Evolutionary conservation across 2,113 vertebrate genomes (phyloP).

Genomic region (Taxidea taxus): DNA sequence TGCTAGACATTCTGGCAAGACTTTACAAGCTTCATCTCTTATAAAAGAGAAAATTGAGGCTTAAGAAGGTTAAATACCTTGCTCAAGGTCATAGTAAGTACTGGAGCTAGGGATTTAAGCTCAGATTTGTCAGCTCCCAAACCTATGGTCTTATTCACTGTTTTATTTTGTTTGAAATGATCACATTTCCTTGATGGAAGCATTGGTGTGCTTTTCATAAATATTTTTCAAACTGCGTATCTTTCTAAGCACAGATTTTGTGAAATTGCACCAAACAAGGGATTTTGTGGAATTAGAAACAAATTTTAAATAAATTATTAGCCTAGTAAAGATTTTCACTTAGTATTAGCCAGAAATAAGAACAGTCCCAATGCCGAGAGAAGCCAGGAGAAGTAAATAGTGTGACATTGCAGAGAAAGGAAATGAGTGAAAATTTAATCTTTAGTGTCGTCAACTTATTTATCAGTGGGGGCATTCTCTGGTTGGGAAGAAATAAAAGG

Average conservation of each 20-base stretch:
- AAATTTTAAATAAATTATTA: neutral
- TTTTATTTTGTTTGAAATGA: neutral
- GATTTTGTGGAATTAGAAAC: conserved; percentile 20
- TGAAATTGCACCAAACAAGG: neutral
- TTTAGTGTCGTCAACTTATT: neutral
- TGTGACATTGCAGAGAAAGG: neutral
- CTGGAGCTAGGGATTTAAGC: neutral
- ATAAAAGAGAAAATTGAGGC: conserved; percentile 13
- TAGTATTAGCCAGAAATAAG: neutral
- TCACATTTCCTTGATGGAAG: neutral
- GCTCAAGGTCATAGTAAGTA: neutral
- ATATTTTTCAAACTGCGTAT: neutral
- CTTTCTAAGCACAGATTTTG: neutral
- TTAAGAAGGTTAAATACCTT: neutral
- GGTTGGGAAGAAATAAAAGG: neutral
- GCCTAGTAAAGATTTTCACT: neutral
- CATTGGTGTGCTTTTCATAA: neutral
- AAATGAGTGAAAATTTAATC: neutral
- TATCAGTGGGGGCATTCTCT: neutral
- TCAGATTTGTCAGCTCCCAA: neutral
- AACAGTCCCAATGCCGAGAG: neutral
- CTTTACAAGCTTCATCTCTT: neutral
- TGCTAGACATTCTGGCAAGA: neutral
- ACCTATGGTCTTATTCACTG: neutral
- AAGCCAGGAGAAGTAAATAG: neutral